phyloP scores from a whole-genome alignment of 2,113 vertebrate genomes.

The Gavialis gangeticus region DNA sequence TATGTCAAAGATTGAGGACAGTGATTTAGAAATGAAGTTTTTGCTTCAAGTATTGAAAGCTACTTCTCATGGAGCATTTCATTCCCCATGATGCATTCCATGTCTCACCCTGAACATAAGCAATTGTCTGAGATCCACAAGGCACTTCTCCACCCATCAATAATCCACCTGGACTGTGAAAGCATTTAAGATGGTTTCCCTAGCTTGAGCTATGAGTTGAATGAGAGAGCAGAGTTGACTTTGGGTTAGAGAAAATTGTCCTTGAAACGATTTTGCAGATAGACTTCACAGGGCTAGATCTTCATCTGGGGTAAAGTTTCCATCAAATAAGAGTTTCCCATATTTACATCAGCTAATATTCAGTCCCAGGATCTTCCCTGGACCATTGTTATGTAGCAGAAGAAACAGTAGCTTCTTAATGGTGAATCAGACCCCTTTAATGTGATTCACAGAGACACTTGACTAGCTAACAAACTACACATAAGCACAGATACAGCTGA shows the following conservation, averaged over 20 bases:
- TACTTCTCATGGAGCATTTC: neutral
- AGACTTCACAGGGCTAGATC: neutral
- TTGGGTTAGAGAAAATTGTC: neutral
- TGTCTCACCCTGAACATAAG: neutral
- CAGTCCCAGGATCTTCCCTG: neutral
- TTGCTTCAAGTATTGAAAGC: neutral
- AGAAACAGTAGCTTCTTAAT: neutral
- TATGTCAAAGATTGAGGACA: conserved; percentile 24
- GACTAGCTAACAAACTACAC: neutral
- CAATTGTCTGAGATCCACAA: neutral
- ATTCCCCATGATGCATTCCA: neutral
- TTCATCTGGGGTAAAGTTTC: neutral
- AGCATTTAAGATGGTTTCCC: neutral
- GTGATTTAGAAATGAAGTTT: neutral
- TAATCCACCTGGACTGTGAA: neutral
- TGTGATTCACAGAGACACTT: neutral
- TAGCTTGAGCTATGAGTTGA: neutral
- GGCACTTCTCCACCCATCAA: neutral
- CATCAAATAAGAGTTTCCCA: neutral
- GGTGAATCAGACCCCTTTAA: conserved; percentile 22
- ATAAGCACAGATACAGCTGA: too few species aligned
- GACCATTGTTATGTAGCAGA: neutral
- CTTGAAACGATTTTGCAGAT: neutral
- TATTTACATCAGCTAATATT: neutral
- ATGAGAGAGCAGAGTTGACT: neutral